phyloP scores from a whole-genome alignment of 2,888 invertebrate species.

The Apodemia duryi region DNA sequence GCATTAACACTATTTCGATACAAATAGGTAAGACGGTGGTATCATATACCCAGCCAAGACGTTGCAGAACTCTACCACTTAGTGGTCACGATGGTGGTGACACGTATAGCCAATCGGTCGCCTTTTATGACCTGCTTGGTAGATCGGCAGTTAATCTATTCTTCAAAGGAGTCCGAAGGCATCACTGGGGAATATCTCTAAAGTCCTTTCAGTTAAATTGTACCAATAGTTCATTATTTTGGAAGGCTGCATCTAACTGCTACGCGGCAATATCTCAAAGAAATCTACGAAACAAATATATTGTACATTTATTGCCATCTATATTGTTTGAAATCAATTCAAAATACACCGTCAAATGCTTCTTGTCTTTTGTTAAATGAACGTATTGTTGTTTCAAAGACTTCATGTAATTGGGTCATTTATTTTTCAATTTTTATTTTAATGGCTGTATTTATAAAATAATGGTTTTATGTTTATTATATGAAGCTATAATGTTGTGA shows the following conservation, averaged over 20 bases:
- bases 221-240: neutral
- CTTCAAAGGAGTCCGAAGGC: no score
- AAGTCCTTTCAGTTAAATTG: neutral
- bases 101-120: no score
- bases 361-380: slow-evolving; percentile 11
- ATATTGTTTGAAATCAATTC: slow-evolving; percentile 4
- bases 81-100: no score
- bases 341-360: neutral
- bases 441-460: neutral
- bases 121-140: no score
- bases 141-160: no score
- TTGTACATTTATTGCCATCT: neutral
- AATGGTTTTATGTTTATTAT: neutral
- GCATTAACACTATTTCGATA: no score
- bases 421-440: neutral
- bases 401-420: neutral
- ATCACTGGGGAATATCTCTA: neutral
- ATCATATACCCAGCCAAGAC: no score
- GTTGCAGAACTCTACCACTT: no score
- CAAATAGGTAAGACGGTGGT: no score
- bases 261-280: slow-evolving; percentile 2
- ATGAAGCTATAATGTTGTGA: neutral
- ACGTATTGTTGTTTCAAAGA: neutral
- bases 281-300: neutral
- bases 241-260: neutral